Percentiles rank a stretch among this genome's conserved stretches.
These are phyloP conservation scores for Chelonia mydas DNA, from an alignment of 2,797 vertebrate genomes.

Conservation along the genomic window DNA sequence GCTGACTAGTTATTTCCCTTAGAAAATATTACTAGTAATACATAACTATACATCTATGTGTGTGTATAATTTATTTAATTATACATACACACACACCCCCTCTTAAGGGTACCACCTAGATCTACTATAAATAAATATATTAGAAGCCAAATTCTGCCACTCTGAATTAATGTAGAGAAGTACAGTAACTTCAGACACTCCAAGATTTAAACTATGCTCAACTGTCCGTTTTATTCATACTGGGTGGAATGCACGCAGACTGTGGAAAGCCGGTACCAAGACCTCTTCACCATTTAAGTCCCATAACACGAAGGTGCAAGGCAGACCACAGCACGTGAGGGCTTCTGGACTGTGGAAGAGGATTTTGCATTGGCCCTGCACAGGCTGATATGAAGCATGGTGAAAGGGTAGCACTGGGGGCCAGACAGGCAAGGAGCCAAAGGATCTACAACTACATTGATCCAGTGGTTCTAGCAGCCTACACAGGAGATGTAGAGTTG, in stretches of 20 bases:
- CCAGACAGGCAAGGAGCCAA: neutral
- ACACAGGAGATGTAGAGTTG: neutral
- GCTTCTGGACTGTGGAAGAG: neutral
- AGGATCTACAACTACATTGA: neutral
- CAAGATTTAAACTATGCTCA: neutral
- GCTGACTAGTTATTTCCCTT: neutral
- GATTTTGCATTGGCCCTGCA: neutral
- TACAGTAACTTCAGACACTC: neutral
- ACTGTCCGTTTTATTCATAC: neutral
- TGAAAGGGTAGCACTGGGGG: neutral
- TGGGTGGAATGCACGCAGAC: neutral
- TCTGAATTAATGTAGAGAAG: neutral
- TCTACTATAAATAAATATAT: neutral
- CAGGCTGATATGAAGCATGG: neutral
- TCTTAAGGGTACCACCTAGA: neutral
- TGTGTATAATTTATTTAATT: too few relatives aligned
- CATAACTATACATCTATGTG: neutral
- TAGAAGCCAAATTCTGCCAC: neutral
- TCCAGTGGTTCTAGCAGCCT: neutral
- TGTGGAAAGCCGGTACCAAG: neutral
- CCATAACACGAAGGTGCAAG: neutral
- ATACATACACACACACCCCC: neutral
- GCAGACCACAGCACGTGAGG: neutral
- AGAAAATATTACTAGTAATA: neutral
- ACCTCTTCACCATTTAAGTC: neutral